These are phyloP conservation scores for Falco naumanni DNA, from an alignment of 2,797 vertebrate genomes.

Conservation along the genomic window DNA sequence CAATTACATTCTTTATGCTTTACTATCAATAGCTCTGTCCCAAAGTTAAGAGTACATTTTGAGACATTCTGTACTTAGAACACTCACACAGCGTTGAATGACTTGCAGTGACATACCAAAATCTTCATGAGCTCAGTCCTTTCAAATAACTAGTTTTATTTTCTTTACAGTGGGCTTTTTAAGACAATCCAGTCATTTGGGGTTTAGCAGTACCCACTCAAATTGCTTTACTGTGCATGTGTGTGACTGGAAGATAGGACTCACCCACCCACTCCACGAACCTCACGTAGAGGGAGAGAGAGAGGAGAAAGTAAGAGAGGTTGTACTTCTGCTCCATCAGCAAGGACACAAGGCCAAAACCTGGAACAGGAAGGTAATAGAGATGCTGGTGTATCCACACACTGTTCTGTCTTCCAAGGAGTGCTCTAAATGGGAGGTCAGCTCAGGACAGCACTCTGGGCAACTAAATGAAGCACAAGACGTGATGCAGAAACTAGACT, in stretches of 20 bases:
- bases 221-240: neutral
- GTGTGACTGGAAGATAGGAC: neutral
- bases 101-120: neutral
- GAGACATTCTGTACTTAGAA: neutral
- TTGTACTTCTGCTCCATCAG: neutral
- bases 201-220: neutral
- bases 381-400: neutral
- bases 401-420: neutral
- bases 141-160: neutral
- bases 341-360: neutral
- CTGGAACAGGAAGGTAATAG: neutral
- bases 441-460: neutral
- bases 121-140: neutral
- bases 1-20: neutral
- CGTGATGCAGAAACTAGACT: neutral
- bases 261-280: neutral
- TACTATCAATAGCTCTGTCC: neutral
- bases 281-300: neutral
- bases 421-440: neutral
- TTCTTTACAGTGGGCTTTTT: neutral
- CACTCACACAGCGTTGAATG: neutral
- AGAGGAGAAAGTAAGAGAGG: neutral
- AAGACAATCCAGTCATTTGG: neutral
- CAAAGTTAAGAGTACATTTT: neutral
- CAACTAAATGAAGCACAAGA: neutral